Percentiles rank a stretch among this genome's conserved stretches.
Evolutionary conservation across 2,113 vertebrate species (phyloP).

Genomic region (Thamnaconus septentrionalis): DNA sequence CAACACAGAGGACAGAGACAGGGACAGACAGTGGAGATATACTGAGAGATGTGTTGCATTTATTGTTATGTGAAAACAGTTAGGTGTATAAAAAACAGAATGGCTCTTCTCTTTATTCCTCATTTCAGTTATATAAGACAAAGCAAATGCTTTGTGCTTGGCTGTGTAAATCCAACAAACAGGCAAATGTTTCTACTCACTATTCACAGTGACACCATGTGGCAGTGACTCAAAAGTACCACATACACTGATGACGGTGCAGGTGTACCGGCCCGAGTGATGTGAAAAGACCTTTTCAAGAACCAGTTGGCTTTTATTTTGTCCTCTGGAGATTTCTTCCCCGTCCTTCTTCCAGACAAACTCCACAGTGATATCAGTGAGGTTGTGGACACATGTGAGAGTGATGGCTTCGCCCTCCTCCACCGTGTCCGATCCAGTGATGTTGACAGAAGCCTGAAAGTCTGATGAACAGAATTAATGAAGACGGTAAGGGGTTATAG

Average conservation of each 20-base stretch:
- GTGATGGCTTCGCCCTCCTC: accelerated
- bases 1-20: not conserved
- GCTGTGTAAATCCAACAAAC: not conserved
- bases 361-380: accelerated
- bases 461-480: constrained; percentile 25
- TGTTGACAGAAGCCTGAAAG: constrained; percentile 17
- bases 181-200: constrained; percentile 34
- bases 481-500: not conserved
- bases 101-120: no score
- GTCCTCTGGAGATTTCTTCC: accelerated
- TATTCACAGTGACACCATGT: accelerated
- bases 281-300: accelerated
- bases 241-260: constrained; percentile 17
- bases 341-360: constrained; percentile 29
- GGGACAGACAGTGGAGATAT: not conserved
- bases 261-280: not conserved
- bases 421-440: accelerated
- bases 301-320: accelerated
- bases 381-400: constrained; percentile 39
- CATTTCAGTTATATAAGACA: no score
- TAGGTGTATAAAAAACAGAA: no score
- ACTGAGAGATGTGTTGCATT: no score
- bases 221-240: not conserved
- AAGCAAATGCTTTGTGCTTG: no score
- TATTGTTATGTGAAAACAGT: not conserved